These are phyloP conservation scores for Bedellia somnulentella DNA, from an alignment of 2,888 invertebrate species.

Conservation along the genomic window DNA sequence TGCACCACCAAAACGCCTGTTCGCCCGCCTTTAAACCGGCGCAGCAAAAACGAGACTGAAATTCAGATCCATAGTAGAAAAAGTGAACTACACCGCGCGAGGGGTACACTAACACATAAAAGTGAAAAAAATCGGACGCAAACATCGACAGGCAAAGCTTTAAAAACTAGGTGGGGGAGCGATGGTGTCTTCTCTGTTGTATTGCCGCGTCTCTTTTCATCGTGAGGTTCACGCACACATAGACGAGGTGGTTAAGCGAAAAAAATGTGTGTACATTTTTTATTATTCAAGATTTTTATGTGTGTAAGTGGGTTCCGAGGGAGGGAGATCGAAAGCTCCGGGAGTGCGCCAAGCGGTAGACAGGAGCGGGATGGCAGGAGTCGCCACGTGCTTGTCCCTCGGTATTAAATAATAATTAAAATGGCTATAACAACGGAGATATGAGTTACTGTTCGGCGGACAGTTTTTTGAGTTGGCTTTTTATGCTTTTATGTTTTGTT, in stretches of 20 bases:
- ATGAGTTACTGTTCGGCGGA: constrained; percentile 54
- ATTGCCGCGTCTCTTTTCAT: constrained; percentile 29
- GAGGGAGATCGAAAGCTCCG: constrained; percentile 25
- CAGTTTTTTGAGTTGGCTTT: constrained; percentile 57
- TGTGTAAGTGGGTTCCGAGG: constrained; percentile 58
- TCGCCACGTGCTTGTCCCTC: constrained; percentile 59
- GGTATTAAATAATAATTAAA: constrained; percentile 63
- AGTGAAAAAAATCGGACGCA: constrained; percentile 59
- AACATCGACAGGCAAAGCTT: constrained; percentile 50
- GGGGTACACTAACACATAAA: constrained; percentile 62
- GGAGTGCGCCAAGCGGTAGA: constrained; percentile 15
- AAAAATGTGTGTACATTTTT: constrained; percentile 63
- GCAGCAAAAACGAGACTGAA: constrained; percentile 64
- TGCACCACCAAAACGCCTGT: constrained; percentile 47
- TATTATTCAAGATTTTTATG: constrained; percentile 62
- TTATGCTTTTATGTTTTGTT: constrained; percentile 46
- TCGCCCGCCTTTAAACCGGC: constrained; percentile 57
- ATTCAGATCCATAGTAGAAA: constrained; percentile 64
- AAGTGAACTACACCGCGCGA: constrained; percentile 60
- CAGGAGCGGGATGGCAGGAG: constrained; percentile 27
- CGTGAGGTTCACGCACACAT: constrained; percentile 54
- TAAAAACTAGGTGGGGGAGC: constrained; percentile 55
- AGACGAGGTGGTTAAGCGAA: constrained; percentile 47
- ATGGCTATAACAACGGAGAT: constrained; percentile 58
- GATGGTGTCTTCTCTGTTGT: constrained; percentile 19